These are phyloP conservation scores for Clunio marinus DNA, from an alignment of 2,888 invertebrate genomes.

Conservation along the genomic window DNA sequence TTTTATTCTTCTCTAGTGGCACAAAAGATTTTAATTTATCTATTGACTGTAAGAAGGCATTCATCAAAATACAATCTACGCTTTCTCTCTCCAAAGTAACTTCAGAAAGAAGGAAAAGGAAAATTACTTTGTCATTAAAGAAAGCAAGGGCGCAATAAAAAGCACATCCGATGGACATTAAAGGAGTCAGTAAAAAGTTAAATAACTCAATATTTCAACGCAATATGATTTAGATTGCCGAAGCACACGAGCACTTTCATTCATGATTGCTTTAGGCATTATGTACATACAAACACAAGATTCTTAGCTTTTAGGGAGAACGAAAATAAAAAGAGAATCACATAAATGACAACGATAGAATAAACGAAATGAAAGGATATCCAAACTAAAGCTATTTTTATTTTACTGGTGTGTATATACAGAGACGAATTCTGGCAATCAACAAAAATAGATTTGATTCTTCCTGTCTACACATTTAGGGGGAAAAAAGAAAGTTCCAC, in stretches of 20 bases:
- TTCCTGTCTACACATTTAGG: not conserved
- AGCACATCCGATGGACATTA: constrained; percentile 2
- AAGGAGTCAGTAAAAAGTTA: constrained; percentile 35
- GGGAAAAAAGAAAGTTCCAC: not conserved
- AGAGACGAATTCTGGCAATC: not conserved
- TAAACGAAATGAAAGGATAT: not conserved
- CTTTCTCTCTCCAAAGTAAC: too few species aligned
- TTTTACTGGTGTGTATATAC: not conserved
- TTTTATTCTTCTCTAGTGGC: too few species aligned
- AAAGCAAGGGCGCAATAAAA: not conserved
- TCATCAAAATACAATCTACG: too few species aligned
- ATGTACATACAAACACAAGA: not conserved
- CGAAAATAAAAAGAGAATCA: not conserved
- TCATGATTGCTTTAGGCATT: not conserved
- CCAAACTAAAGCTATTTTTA: not conserved
- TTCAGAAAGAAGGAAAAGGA: not conserved
- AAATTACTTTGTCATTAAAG: not conserved
- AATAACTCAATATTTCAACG: constrained; percentile 36
- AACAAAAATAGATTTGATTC: too few species aligned
- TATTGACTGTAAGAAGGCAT: not conserved
- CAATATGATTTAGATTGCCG: constrained; percentile 29
- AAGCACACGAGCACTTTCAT: not conserved
- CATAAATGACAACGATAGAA: not conserved
- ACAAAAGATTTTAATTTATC: too few species aligned
- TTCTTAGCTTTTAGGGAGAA: too few species aligned